A percentile compares a stretch with the other conserved stretches of the same genome.
Evolutionary conservation across 2,797 vertebrate species (phyloP).

Genomic region (Coilia nasus): DNA sequence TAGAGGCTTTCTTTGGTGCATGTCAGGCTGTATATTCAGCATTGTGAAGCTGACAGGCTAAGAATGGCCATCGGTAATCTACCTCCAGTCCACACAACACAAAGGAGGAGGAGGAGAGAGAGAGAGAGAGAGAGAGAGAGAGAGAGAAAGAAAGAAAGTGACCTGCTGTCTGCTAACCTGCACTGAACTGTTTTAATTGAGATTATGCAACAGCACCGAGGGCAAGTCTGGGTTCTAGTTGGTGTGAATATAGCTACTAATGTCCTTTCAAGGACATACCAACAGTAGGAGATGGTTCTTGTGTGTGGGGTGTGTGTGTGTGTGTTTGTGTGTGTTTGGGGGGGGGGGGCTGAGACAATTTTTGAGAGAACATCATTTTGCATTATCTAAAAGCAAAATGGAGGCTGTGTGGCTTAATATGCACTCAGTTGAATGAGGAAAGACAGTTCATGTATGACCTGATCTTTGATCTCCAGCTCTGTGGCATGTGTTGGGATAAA

Average conservation of each 20-base stretch:
- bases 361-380: not conserved
- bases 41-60: slow-evolving; percentile 43
- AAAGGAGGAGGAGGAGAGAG: not conserved
- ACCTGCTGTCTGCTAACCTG: slow-evolving; percentile 17
- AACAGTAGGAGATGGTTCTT: not conserved
- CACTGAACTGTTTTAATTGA: slow-evolving; percentile 20
- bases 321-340: not conserved
- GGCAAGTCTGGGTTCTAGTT: not conserved
- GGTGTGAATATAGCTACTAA: not conserved
- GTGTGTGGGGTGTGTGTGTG: slow-evolving; percentile 3
- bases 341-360: not conserved
- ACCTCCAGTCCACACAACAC: slow-evolving; percentile 32
- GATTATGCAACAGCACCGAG: slow-evolving; percentile 10
- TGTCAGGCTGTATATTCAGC: slow-evolving; percentile 13
- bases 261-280: not conserved
- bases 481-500: not conserved
- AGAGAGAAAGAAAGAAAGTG: not conserved
- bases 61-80: slow-evolving; percentile 46
- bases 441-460: not conserved
- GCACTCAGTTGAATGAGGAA: not conserved
- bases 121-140: slow-evolving; percentile 23
- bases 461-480: not conserved
- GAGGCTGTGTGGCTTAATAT: not conserved
- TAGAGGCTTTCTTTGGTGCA: slow-evolving; percentile 18
- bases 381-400: not conserved